These are phyloP conservation scores for Halichoeres trimaculatus DNA, from an alignment of 2,113 vertebrate species.

Conservation along the genomic window DNA sequence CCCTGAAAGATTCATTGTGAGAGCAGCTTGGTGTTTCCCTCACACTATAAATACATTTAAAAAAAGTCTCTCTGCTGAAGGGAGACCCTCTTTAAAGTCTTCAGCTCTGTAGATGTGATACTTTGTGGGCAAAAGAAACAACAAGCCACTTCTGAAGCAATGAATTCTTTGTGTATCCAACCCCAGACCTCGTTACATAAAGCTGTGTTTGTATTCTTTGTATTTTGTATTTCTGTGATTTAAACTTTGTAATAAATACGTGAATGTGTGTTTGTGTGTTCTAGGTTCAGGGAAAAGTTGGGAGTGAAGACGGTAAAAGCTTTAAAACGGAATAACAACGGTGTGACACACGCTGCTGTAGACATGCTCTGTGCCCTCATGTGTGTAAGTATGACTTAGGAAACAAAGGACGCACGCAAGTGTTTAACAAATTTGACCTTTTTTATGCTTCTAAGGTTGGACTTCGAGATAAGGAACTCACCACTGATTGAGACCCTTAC, in stretches of 20 bases:
- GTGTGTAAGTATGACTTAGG: constrained; percentile 92
- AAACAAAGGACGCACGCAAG: background rate
- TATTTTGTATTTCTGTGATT: background rate
- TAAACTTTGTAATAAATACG: background rate
- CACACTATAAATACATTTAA: constrained; percentile 13
- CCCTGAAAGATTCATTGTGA: constrained; percentile 68
- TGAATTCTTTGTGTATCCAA: constrained; percentile 68
- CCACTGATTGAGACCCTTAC: background rate
- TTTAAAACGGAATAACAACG: constrained; percentile 94
- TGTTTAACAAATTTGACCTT: background rate
- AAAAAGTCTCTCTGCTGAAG: constrained; percentile 3
- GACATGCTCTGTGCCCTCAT: constrained; percentile 99
- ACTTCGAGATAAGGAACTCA: background rate
- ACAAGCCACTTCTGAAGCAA: constrained; percentile 59
- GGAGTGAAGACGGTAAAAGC: constrained; percentile 99
- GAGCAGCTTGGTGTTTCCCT: constrained; percentile 58
- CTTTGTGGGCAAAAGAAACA: constrained; percentile 26
- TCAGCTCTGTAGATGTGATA: constrained; percentile 3
- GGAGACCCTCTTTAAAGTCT: constrained; percentile 17
- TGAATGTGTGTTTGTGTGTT: constrained; percentile 45
- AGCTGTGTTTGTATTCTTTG: constrained; percentile 18
- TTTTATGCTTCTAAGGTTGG: background rate
- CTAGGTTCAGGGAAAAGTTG: constrained; percentile 94
- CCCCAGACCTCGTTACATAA: constrained; percentile 55
- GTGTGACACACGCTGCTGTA: constrained; percentile 95